These are phyloP conservation scores for Ametastegia equiseti DNA, from an alignment of 2,888 invertebrate species.

Conservation along the genomic window DNA sequence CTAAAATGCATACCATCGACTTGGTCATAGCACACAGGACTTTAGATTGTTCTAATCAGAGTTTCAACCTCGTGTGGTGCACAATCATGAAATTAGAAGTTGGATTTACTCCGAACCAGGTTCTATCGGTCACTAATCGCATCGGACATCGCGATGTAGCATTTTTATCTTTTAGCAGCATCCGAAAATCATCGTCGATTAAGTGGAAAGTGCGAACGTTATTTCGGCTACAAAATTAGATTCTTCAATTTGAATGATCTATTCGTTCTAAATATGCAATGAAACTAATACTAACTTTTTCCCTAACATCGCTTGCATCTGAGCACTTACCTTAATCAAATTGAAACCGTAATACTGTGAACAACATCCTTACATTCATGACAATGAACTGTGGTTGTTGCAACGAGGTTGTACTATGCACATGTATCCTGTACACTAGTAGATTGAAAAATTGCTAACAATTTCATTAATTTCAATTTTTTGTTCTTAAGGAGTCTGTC, in stretches of 20 bases:
- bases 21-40: slow-evolving; percentile 23
- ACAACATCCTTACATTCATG: neutral
- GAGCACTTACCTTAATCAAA: slow-evolving; percentile 18
- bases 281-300: slow-evolving; percentile 40
- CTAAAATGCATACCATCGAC: slow-evolving; percentile 64
- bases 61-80: neutral
- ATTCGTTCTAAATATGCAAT: slow-evolving; percentile 12
- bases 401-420: slow-evolving; percentile 57
- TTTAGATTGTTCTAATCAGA: slow-evolving; percentile 27
- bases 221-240: neutral
- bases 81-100: slow-evolving; percentile 9
- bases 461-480: neutral
- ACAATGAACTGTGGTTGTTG: slow-evolving; percentile 72
- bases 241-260: neutral
- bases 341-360: neutral
- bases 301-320: slow-evolving; percentile 44
- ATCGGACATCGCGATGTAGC: neutral
- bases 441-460: neutral
- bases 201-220: neutral
- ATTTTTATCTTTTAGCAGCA: neutral
- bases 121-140: neutral
- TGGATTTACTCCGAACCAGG: neutral
- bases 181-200: neutral
- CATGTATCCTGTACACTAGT: neutral
- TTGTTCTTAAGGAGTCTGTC: neutral